Base-by-base conservation (phyloP, 2,888 invertebrate species). In the Diogma glabrata region DNA sequence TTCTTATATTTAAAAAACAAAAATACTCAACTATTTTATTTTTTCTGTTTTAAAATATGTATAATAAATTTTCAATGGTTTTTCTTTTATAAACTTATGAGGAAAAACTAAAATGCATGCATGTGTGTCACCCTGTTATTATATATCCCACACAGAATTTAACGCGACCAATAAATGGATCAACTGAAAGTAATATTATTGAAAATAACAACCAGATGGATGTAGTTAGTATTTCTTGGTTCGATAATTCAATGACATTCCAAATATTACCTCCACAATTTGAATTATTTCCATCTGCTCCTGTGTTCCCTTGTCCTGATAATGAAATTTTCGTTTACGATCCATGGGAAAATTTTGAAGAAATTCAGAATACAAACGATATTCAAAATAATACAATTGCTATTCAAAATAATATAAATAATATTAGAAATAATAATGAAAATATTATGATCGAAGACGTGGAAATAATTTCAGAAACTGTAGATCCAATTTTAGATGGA, bases 331-430 rank as follows among this genome's bases (percentile, higher is more conserved):
- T 24, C 14, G 52, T 62, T 61, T 64, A 63, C 69, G 87, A 88
- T 74, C 87, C 87, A 51, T 88, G 88, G 88, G 78, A 84, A 60
- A 73, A 78, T 61, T 55, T 72, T 74, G 59, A 72, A 72, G 48
- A 69, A 67, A 50, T 49, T 26, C n/a, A n/a, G n/a, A 50, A 30
- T 12, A 53, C 16, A 47, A 24, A 26, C 9, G 24, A 47, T 23
- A 51, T 30, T 40, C 7, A 43, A 43, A 20, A 48, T 47, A 43
- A 49, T 30, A 46, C 30, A 19, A 20, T 20, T 3, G 16, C 5
- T 14, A 40, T 20, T n/a, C 14, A 49, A 24, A 19, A 46, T 20
- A 48, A 20, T 53, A 30, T 8, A 20, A 47, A 43, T 33, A 23
- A 10, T 47, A 16, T 14, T 49, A 30, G 46, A 26, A 33, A 28